Percentiles rank a stretch among this genome's conserved stretches.
Evolutionary conservation across 2,888 invertebrate genomes (phyloP).

Genomic region (Icerya purchasi): DNA sequence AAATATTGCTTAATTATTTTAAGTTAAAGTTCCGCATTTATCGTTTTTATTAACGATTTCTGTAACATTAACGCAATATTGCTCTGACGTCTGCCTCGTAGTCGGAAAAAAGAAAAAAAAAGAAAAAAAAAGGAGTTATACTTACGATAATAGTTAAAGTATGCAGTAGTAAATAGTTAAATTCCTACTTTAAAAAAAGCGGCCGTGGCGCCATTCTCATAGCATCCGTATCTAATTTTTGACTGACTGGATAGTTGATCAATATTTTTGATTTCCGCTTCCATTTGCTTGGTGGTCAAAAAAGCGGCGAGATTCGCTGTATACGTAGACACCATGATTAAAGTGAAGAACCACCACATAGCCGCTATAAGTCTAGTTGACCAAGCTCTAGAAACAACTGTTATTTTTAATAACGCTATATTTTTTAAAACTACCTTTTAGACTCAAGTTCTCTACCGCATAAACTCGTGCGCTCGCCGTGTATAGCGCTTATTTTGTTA

Average conservation of each 20-base stretch:
- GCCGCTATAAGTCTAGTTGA: conserved; percentile 74
- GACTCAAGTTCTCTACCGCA: too few species aligned
- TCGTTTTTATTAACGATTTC: too few species aligned
- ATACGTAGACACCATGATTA: conserved; percentile 80
- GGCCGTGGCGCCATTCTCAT: conserved; percentile 70
- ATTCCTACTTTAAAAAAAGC: conserved; percentile 60
- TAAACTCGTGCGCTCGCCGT: too few species aligned
- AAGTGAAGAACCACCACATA: conserved; percentile 83
- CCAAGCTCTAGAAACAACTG: conserved; percentile 41
- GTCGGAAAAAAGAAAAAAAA: neutral
- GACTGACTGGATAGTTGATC: conserved; percentile 83
- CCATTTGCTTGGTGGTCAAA: conserved; percentile 72
- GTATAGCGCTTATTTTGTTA: too few species aligned
- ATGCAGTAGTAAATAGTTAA: neutral
- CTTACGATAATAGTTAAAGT: neutral
- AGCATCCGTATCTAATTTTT: conserved; percentile 89
- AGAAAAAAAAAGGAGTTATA: too few species aligned
- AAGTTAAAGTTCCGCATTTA: too few species aligned
- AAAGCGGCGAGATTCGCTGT: conserved; percentile 89
- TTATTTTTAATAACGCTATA: too few species aligned
- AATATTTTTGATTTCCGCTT: conserved; percentile 68
- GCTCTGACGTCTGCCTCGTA: too few species aligned
- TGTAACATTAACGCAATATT: too few species aligned
- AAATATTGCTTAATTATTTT: too few species aligned
- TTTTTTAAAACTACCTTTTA: too few species aligned